Evolutionary conservation across 1,140 invertebrate genomes (phyloP).

Genomic region (Sycobia sp.): DNA sequence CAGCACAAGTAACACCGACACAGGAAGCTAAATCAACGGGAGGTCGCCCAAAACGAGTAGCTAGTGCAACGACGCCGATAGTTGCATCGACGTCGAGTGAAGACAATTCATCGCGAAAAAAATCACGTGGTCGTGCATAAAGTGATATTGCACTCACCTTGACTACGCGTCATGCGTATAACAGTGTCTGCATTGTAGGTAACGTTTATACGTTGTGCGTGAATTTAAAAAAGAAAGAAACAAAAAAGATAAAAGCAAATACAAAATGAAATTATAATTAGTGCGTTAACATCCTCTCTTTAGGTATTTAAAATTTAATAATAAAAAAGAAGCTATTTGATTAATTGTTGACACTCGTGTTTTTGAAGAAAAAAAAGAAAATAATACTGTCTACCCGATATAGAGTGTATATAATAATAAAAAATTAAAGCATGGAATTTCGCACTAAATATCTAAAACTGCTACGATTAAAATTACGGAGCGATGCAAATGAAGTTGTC

Average conservation of each 20-base stretch:
- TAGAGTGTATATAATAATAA: constrained; percentile 30
- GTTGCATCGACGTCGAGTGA: constrained; percentile 37
- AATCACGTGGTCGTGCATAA: constrained; percentile 54
- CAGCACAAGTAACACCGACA: neutral
- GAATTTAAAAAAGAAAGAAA: constrained; percentile 23
- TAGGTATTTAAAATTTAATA: constrained; percentile 39
- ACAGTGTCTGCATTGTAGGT: constrained; percentile 51
- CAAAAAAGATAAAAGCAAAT: constrained; percentile 36
- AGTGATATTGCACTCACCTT: constrained; percentile 32
- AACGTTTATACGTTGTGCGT: constrained; percentile 47
- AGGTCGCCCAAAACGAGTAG: constrained; percentile 50
- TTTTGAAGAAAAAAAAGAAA: constrained; percentile 38
- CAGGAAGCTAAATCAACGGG: constrained; percentile 42
- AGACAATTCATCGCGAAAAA: constrained; percentile 50
- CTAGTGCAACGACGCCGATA: constrained; percentile 34
- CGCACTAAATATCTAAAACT: constrained; percentile 26
- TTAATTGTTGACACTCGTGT: constrained; percentile 41
- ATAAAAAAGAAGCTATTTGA: constrained; percentile 42
- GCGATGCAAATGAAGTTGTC: constrained; percentile 42
- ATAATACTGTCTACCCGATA: constrained; percentile 30
- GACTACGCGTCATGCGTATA: constrained; percentile 41
- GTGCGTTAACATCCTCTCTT: constrained; percentile 45
- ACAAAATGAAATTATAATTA: constrained; percentile 42
- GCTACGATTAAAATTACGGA: constrained; percentile 30
- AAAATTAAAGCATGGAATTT: constrained; percentile 32